Conservation (phyloP, 1,140 invertebrate species). For the Matsumurasca onukii region DNA sequence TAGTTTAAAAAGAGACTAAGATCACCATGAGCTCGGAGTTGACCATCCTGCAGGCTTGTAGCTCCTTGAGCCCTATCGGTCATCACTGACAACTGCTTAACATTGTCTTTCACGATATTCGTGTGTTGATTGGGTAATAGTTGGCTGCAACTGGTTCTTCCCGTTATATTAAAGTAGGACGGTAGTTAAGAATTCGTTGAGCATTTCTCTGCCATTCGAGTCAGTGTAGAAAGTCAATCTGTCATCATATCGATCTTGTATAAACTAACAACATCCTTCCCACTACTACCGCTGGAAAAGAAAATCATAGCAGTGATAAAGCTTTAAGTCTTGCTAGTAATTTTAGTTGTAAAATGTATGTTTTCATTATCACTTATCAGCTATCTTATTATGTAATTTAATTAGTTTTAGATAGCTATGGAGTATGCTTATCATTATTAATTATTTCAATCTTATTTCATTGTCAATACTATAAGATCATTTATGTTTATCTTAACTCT, state of each 20-base stretch:
- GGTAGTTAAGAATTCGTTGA: conserved; percentile 69
- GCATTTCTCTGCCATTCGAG: conserved; percentile 88
- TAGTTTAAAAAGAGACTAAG: too few species aligned
- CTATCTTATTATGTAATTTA: too few species aligned
- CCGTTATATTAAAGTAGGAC: conserved; percentile 68
- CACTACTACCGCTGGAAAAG: conserved; percentile 65
- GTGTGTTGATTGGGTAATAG: conserved; percentile 90
- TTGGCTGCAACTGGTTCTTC: conserved; percentile 78
- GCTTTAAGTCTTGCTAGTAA: too few species aligned
- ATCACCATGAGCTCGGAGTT: conserved; percentile 77
- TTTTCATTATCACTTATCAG: too few species aligned
- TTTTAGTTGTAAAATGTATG: too few species aligned
- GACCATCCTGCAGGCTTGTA: conserved; percentile 70
- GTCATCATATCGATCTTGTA: conserved; percentile 64
- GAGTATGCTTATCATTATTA: too few species aligned
- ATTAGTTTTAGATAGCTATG: too few species aligned
- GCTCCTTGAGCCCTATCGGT: conserved; percentile 90
- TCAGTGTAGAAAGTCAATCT: conserved; percentile 85
- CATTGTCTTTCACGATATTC: conserved; percentile 67
- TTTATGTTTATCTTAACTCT: too few species aligned
- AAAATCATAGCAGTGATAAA: too few species aligned
- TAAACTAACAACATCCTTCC: conserved; percentile 80
- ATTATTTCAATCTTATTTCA: too few species aligned
- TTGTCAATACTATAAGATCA: too few species aligned
- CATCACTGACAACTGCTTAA: conserved; percentile 57